Evolutionary conservation across 2,888 invertebrate genomes (phyloP), one percentile per base, ranked within the genome.

Genomic region (Tridacna gigas): DNA sequence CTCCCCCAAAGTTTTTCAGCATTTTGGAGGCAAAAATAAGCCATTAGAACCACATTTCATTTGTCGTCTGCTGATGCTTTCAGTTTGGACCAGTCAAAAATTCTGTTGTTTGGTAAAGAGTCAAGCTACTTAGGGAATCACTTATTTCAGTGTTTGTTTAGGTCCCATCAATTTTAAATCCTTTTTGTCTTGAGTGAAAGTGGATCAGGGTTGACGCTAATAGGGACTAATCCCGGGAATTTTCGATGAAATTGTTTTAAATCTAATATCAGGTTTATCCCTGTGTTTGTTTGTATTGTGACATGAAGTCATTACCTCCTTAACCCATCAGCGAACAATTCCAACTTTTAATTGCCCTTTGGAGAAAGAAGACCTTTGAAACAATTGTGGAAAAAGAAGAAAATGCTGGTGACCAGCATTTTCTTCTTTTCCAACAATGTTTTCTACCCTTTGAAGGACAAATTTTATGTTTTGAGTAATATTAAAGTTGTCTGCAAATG

Each of bases 171-270:
- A 85, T 85, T 82, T 78, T 75, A 82, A 82, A 85, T 82, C 82
- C 80, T 80, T 84, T 84, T 84, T 87, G 82, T 84, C 78, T 69
- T 37, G 71, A 83, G 87, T 74, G 87, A 87, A 85, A 87, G 87
- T 87, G 82, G 87, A 87, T 84, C 79, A 74, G 28, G 51, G 73
- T 67, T 83, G 87, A 87, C 84, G 82, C 77, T 87, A 82, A 87
- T 83, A 77, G 81, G 79, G 78, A 63, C 80, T 87, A 83, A 87
- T 82, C 84, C 74, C 12, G 66, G 63, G n/a, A 85, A 77, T 82
- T 82, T 66, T 82, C 83, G 84, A 85, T 83, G 75, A 81, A 85
- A 85, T 83, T 87, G 87, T 87, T 87, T 37, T 85, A 83, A 85
- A 85, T 84, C 78, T 79, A 74, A 74, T 83, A 87, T 81, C 82